A percentile compares a stretch with the other conserved stretches of the same genome.
These are phyloP conservation scores for Thunnus thynnus DNA, from an alignment of 2,113 vertebrate species.

Conservation along the genomic window DNA sequence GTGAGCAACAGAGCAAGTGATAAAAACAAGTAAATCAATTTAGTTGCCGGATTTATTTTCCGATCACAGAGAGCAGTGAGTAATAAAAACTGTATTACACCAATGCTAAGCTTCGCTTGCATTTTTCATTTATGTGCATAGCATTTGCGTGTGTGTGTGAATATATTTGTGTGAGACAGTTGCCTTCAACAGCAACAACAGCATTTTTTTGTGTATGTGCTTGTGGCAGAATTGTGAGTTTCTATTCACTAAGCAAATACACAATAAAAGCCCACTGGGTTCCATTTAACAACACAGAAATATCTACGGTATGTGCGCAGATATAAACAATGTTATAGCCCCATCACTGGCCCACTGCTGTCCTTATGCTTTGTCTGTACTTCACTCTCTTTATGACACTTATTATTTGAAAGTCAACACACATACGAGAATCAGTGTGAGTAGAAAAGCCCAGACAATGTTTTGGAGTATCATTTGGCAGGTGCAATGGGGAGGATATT, in stretches of 20 bases:
- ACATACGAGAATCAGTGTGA: conserved; percentile 48
- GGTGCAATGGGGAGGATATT: conserved; percentile 52
- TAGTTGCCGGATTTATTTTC: conserved; percentile 73
- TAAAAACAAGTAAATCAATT: conserved; percentile 82
- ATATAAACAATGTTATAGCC: conserved; percentile 57
- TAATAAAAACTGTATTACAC: conserved; percentile 76
- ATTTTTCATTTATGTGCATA: conserved; percentile 64
- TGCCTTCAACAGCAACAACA: conserved; percentile 31
- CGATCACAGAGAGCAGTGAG: conserved; percentile 69
- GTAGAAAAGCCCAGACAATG: conserved; percentile 39
- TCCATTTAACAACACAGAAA: conserved; percentile 66
- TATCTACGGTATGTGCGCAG: conserved; percentile 36
- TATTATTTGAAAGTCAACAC: conserved; percentile 75
- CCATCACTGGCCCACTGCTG: conserved; percentile 38
- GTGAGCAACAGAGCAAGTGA: conserved; percentile 66
- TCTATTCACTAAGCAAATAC: conserved; percentile 54
- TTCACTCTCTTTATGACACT: conserved; percentile 63
- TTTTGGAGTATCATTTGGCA: conserved; percentile 64
- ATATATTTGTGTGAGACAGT: conserved; percentile 47
- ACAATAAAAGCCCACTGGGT: conserved; percentile 61
- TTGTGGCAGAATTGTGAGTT: conserved; percentile 24
- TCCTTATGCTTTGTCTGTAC: conserved; percentile 45
- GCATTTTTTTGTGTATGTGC: conserved; percentile 25
- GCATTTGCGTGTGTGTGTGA: conserved; percentile 20
- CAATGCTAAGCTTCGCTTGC: conserved; percentile 63